These are phyloP conservation scores for Drosophila robusta DNA, from an alignment of 2,888 invertebrate species.

Conservation along the genomic window DNA sequence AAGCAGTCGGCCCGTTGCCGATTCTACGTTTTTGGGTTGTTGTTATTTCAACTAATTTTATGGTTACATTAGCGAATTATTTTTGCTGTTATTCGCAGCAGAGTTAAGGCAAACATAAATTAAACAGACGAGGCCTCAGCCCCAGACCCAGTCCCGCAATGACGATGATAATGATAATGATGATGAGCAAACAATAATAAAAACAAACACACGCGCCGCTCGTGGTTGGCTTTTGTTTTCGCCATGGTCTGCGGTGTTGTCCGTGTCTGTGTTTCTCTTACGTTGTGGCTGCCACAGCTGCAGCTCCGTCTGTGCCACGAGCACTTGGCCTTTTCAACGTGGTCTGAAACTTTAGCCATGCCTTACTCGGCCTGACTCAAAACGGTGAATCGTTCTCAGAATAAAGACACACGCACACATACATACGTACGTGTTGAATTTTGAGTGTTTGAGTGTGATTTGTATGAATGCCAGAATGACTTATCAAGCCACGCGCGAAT, in stretches of 20 bases:
- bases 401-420: not conserved
- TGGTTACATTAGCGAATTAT: slow-evolving; percentile 68
- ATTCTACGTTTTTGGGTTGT: not conserved
- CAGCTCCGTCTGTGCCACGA: slow-evolving; percentile 9
- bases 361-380: not conserved
- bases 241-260: slow-evolving; percentile 8
- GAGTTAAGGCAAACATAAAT: slow-evolving; percentile 56
- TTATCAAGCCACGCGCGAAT: slow-evolving; percentile 47
- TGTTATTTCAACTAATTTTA: slow-evolving; percentile 48
- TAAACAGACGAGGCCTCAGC: slow-evolving; percentile 39
- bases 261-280: slow-evolving; percentile 1
- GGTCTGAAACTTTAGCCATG: not conserved
- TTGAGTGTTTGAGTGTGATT: not conserved
- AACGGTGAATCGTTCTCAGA: slow-evolving; percentile 6
- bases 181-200: slow-evolving; percentile 53
- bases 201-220: slow-evolving; percentile 61
- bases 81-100: slow-evolving; percentile 49
- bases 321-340: slow-evolving; percentile 4
- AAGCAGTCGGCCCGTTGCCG: not conserved
- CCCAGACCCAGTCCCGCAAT: slow-evolving; percentile 2
- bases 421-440: no score
- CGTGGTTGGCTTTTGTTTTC: slow-evolving; percentile 40
- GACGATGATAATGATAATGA: slow-evolving; percentile 12
- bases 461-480: slow-evolving; percentile 14
- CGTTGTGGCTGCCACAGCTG: slow-evolving; percentile 16